These are phyloP conservation scores for Zaprionus africanus DNA, from an alignment of 1,140 invertebrate species.

Conservation along the genomic window DNA sequence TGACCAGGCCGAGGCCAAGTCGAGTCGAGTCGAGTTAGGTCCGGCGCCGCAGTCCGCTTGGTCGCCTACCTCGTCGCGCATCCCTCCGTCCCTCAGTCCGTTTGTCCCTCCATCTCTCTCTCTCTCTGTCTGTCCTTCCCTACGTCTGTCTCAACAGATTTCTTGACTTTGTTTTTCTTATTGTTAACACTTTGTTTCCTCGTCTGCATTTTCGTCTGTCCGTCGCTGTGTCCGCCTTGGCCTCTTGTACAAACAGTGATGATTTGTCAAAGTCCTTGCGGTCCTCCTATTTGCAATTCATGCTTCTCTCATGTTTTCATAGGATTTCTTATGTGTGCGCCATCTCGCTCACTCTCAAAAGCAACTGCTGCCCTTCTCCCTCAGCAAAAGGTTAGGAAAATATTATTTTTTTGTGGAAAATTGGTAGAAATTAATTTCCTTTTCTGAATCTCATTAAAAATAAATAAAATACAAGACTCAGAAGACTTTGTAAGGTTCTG, in stretches of 20 bases:
- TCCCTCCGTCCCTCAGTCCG: not conserved
- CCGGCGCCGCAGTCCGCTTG: conserved; percentile 23
- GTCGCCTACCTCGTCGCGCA: conserved; percentile 1
- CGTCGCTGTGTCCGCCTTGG: conserved; percentile 27
- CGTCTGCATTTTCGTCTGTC: conserved; percentile 44
- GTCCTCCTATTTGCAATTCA: conserved; percentile 76
- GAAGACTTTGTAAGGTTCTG: conserved; percentile 14
- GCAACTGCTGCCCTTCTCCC: not conserved
- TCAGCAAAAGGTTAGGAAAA: conserved; percentile 68
- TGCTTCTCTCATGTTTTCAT: conserved; percentile 73
- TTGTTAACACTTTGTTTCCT: conserved; percentile 72
- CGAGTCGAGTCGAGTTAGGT: conserved; percentile 2
- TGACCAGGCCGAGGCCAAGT: conserved; percentile 49
- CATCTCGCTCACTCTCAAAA: conserved; percentile 1
- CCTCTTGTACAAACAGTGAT: conserved; percentile 80
- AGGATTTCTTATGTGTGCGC: conserved; percentile 71
- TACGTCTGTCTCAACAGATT: conserved; percentile 11
- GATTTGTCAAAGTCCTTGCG: conserved; percentile 69
- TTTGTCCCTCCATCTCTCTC: not conserved
- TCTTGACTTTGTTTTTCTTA: conserved; percentile 71
- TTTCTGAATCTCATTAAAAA: conserved; percentile 76
- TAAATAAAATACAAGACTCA: conserved; percentile 60
- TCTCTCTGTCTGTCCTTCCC: conserved; percentile 15
- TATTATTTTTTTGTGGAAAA: conserved; percentile 75
- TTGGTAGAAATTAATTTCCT: conserved; percentile 81